These are phyloP conservation scores for Triplophysa yarkandensis DNA, from an alignment of 2,797 vertebrate species.

Conservation along the genomic window DNA sequence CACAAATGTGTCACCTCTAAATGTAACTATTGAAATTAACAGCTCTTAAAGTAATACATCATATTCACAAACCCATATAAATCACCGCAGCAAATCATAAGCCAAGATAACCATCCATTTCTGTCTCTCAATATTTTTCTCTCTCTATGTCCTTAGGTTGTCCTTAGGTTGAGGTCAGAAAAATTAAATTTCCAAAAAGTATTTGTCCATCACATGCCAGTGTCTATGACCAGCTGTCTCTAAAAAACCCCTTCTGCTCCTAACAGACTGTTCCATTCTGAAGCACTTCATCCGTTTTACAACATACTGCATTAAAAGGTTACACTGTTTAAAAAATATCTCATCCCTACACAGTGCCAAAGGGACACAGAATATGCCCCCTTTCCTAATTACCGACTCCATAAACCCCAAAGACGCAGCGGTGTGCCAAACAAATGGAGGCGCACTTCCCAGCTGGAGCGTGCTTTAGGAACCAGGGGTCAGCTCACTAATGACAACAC, in stretches of 20 bases:
- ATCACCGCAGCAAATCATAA: not conserved
- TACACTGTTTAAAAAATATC: conserved; percentile 41
- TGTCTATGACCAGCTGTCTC: no score
- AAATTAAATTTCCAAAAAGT: conserved; percentile 8
- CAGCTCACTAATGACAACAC: conserved; percentile 48
- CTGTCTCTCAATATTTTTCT: not conserved
- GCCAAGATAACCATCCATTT: not conserved
- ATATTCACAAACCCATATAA: not conserved
- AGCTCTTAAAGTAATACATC: not conserved
- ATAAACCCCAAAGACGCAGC: conserved; percentile 25
- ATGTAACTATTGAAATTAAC: not conserved
- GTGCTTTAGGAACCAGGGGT: conserved; percentile 34
- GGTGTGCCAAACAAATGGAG: conserved; percentile 6
- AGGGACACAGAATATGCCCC: conserved; percentile 43
- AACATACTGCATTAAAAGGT: conserved; percentile 18
- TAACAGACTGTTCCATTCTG: conserved; percentile 40
- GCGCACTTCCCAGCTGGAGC: conserved; percentile 26
- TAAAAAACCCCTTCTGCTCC: conserved; percentile 24
- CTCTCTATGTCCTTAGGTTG: conserved; percentile 3
- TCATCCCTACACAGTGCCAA: conserved; percentile 43
- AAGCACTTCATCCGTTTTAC: conserved; percentile 34
- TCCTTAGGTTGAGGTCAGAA: conserved; percentile 24
- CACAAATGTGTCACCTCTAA: no score
- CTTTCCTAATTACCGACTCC: conserved; percentile 36
- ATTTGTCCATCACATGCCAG: conserved; percentile 28